phyloP scores from a whole-genome alignment of 2,797 vertebrate genomes.

The Paramormyrops hopkinsi region DNA sequence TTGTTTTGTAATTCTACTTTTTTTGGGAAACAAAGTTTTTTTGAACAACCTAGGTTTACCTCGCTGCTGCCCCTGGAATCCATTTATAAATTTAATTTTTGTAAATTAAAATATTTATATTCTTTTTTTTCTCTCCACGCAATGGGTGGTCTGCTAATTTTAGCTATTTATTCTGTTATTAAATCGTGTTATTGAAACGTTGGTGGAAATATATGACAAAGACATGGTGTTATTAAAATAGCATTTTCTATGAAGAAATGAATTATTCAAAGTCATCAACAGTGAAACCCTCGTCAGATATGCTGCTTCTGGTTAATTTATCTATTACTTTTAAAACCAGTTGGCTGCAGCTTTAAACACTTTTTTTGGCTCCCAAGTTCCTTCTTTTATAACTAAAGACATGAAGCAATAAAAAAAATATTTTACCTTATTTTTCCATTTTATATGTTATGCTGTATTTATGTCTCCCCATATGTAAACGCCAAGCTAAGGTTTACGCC shows the following conservation, averaged over 20 bases:
- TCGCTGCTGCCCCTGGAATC: constrained; percentile 22
- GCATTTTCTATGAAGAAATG: constrained; percentile 61
- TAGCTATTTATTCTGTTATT: constrained; percentile 62
- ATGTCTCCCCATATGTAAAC: constrained; percentile 85
- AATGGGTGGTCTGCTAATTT: constrained; percentile 53
- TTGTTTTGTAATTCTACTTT: constrained; percentile 48
- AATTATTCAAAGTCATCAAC: constrained; percentile 45
- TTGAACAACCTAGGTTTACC: constrained; percentile 12
- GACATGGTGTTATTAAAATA: constrained; percentile 52
- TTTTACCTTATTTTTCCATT: constrained; percentile 47
- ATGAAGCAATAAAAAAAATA: constrained; percentile 91
- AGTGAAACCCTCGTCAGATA: constrained; percentile 35
- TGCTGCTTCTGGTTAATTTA: constrained; percentile 41
- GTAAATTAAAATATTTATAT: constrained; percentile 66
- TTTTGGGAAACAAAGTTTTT: constrained; percentile 17
- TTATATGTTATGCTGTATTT: constrained; percentile 74
- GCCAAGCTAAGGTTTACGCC: constrained; percentile 99
- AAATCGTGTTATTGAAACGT: constrained; percentile 58
- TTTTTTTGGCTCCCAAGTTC: constrained; percentile 38
- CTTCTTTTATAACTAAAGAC: constrained; percentile 66
- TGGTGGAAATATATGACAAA: constrained; percentile 56
- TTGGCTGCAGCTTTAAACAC: constrained; percentile 34
- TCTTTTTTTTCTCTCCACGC: constrained; percentile 40
- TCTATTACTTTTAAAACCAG: constrained; percentile 35
- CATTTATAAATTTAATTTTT: constrained; percentile 73